Evolutionary conservation across 2,888 invertebrate species (phyloP).

Genomic region (Athalia rosae): DNA sequence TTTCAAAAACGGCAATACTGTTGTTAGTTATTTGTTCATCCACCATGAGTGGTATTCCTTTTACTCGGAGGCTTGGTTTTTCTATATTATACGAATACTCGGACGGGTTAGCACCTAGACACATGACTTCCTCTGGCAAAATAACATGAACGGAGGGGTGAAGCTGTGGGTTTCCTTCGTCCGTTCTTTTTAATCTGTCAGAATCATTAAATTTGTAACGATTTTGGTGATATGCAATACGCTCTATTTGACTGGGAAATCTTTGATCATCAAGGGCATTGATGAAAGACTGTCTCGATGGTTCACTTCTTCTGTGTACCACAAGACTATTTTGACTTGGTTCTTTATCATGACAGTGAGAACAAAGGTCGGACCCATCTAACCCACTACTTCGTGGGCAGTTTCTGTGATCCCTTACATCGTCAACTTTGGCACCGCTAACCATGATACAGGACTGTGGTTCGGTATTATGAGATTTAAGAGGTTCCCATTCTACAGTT

Average conservation of each 20-base stretch:
- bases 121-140: slow-evolving; percentile 27
- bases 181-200: slow-evolving; percentile 23
- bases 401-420: not conserved
- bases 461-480: slow-evolving; percentile 21
- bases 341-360: slow-evolving; percentile 10
- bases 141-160: not conserved
- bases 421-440: slow-evolving; percentile 7
- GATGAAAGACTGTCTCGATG: not conserved
- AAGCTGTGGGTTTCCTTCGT: slow-evolving; percentile 5
- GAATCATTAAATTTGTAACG: slow-evolving; percentile 17
- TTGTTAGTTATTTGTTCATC: slow-evolving; percentile 34
- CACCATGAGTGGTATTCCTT: slow-evolving; percentile 31
- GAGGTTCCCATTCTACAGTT: not conserved
- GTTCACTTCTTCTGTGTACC: not conserved
- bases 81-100: slow-evolving; percentile 41
- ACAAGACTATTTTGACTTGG: not conserved
- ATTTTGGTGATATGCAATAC: slow-evolving; percentile 23
- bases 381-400: not conserved
- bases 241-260: slow-evolving; percentile 2
- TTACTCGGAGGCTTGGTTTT: slow-evolving; percentile 32
- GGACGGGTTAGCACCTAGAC: slow-evolving; percentile 19
- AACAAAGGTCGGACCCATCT: slow-evolving; percentile 20
- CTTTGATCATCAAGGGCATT: not conserved
- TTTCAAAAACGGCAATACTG: slow-evolving; percentile 36
- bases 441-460: slow-evolving; percentile 5